Conservation (phyloP, 2,797 vertebrate species). For the Salarias fasciatus region DNA sequence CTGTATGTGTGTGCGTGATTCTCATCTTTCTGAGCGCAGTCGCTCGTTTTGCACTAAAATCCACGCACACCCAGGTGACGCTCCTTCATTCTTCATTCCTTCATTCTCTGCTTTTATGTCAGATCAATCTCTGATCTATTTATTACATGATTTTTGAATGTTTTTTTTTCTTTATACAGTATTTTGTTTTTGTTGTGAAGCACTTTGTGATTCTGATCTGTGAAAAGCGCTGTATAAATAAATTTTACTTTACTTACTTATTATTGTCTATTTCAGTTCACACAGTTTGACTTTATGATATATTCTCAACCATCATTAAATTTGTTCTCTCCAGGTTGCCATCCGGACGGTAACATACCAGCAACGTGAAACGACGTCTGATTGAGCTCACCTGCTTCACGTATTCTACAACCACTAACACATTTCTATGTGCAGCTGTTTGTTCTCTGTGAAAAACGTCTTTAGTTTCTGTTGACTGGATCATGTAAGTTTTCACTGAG, state of each 20-base stretch:
- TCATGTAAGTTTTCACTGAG: background rate
- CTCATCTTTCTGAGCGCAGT: slow-evolving; percentile 65
- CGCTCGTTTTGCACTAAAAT: slow-evolving; percentile 65
- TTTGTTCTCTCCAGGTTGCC: slow-evolving; percentile 50
- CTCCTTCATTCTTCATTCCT: too few species aligned
- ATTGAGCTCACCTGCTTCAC: slow-evolving; percentile 24
- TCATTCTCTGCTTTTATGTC: too few species aligned
- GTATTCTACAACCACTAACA: background rate
- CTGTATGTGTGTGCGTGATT: slow-evolving; percentile 53
- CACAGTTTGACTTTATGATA: too few species aligned
- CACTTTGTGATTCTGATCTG: too few species aligned
- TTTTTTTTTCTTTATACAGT: too few species aligned
- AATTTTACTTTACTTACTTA: too few species aligned
- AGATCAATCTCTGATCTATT: too few species aligned
- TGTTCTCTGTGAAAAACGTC: background rate
- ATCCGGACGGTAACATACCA: slow-evolving; percentile 36
- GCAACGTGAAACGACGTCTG: slow-evolving; percentile 14
- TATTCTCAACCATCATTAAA: too few species aligned
- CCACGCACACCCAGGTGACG: slow-evolving; percentile 68
- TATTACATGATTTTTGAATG: too few species aligned
- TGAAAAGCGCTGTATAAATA: too few species aligned
- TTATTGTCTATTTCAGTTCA: too few species aligned
- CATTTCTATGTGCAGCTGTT: background rate
- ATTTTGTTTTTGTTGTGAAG: too few species aligned
- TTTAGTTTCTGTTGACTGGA: background rate